Conservation (phyloP, 2,888 invertebrate genomes). For the Tetanocera ferruginea region DNA sequence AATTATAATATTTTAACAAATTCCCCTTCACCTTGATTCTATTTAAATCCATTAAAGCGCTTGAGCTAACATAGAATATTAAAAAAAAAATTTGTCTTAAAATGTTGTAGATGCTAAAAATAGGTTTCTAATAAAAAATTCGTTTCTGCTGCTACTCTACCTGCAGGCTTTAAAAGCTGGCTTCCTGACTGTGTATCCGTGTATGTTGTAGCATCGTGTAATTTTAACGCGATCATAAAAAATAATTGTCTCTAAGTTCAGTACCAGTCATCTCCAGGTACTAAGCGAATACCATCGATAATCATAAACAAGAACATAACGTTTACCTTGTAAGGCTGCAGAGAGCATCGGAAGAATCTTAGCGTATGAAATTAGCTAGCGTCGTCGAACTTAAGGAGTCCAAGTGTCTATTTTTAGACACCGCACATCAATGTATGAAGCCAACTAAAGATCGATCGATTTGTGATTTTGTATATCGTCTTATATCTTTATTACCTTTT, state of each 20-base stretch:
- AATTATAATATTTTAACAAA: not conserved
- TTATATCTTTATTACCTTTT: not conserved
- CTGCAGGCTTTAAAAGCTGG: not conserved
- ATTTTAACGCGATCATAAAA: slow-evolving; percentile 7
- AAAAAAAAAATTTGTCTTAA: no score
- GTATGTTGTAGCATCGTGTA: not conserved
- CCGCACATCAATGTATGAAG: not conserved
- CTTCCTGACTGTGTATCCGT: not conserved
- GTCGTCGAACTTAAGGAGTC: not conserved
- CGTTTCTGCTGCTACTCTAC: not conserved
- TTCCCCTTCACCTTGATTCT: no score
- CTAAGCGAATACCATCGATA: not conserved
- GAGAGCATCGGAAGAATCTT: not conserved
- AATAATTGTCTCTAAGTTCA: slow-evolving; percentile 26
- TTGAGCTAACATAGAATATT: no score
- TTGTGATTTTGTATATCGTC: not conserved
- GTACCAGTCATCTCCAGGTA: not conserved
- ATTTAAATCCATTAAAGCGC: no score
- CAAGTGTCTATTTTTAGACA: slow-evolving; percentile 18
- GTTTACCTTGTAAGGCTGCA: slow-evolving; percentile 1
- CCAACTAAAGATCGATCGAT: slow-evolving; percentile 16
- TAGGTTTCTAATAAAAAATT: not conserved
- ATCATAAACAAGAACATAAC: slow-evolving; percentile 12
- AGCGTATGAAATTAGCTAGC: not conserved
- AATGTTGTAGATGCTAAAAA: no score